Evolutionary conservation across 2,888 invertebrate species (phyloP).

Genomic region (Lasiommata megera): DNA sequence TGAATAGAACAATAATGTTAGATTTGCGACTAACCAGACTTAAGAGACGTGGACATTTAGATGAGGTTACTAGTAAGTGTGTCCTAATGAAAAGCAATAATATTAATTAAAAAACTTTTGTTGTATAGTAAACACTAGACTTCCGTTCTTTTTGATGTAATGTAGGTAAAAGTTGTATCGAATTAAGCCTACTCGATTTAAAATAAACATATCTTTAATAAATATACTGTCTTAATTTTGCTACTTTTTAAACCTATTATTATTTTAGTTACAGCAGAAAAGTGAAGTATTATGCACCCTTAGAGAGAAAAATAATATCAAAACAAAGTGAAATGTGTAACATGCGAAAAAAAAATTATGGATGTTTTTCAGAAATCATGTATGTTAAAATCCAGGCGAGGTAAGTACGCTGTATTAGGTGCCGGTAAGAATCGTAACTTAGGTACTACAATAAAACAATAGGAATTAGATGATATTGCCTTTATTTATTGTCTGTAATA

Average conservation of each 20-base stretch:
- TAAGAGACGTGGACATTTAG: not conserved
- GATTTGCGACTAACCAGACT: not conserved
- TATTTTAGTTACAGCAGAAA: constrained; percentile 16
- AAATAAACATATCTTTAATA: constrained; percentile 68
- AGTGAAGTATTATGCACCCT: not conserved
- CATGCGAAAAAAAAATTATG: constrained; percentile 37
- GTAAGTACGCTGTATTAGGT: constrained; percentile 15
- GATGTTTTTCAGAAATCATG: constrained; percentile 50
- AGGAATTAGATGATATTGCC: constrained; percentile 36
- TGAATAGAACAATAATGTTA: constrained; percentile 12
- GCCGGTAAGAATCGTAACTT: constrained; percentile 36
- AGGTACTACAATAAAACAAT: constrained; percentile 26
- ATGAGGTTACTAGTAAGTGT: not conserved
- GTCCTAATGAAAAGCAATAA: constrained; percentile 27
- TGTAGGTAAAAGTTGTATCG: constrained; percentile 32
- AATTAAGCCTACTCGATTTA: constrained; percentile 56
- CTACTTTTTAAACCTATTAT: constrained; percentile 14
- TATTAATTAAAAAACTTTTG: constrained; percentile 1
- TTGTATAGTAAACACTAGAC: constrained; percentile 1
- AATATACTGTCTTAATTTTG: constrained; percentile 51
- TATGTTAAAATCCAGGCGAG: constrained; percentile 25
- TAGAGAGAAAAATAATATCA: not conserved
- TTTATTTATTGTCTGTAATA: constrained; percentile 61
- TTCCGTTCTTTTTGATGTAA: constrained; percentile 14
- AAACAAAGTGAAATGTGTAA: not conserved